Evolutionary conservation across 2,113 vertebrate species (phyloP).

Genomic region (Xenus cinereus): DNA sequence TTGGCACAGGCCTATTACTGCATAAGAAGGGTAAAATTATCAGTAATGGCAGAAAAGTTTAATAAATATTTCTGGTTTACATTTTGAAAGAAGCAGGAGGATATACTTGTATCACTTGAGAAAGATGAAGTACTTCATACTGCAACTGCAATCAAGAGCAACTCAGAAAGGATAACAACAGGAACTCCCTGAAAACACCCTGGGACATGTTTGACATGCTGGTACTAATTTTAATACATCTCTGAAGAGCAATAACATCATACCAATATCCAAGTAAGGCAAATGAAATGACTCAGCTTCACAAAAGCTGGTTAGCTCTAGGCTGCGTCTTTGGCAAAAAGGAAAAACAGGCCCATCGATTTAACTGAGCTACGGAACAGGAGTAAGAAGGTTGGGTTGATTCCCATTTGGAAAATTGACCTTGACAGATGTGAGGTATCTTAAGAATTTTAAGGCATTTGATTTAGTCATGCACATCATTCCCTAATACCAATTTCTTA

Average conservation of each 20-base stretch:
- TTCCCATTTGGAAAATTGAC: not conserved
- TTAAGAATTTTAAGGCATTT: not conserved
- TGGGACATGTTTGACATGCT: not conserved
- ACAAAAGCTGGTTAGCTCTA: not conserved
- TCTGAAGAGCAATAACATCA: not conserved
- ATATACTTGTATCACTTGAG: slow-evolving; percentile 14
- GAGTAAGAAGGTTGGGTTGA: not conserved
- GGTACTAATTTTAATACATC: not conserved
- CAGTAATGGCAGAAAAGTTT: not conserved
- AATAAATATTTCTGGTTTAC: slow-evolving; percentile 18
- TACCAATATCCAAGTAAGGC: not conserved
- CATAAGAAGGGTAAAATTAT: not conserved
- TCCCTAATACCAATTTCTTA: not conserved
- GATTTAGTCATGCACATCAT: not conserved
- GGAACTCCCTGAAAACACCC: slow-evolving; percentile 3
- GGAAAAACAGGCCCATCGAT: not conserved
- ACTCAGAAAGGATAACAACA: slow-evolving; percentile 8
- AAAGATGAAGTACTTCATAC: slow-evolving; percentile 26
- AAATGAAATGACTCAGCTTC: not conserved
- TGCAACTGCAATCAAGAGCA: slow-evolving; percentile 31
- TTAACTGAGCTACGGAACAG: not conserved
- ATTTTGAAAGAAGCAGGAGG: not conserved
- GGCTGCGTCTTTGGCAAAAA: not conserved
- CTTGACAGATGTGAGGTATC: not conserved
- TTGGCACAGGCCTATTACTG: not conserved